phyloP scores from a whole-genome alignment of 2,797 vertebrate species.

The Sebastes steindachneri region DNA sequence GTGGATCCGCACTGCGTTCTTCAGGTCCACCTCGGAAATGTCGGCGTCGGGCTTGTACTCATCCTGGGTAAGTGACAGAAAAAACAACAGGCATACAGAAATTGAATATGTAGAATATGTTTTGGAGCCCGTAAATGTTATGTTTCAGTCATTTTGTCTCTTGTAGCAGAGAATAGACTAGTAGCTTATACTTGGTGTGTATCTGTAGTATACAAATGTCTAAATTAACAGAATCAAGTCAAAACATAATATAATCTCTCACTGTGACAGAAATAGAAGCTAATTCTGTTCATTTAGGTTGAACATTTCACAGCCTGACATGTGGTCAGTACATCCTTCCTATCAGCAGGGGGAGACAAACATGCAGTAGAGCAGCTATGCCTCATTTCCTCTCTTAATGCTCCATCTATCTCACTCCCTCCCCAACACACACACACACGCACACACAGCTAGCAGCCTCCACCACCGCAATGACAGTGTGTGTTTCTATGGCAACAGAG shows the following conservation, averaged over 20 bases:
- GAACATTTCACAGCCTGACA: background rate
- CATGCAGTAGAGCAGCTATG: background rate
- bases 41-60: constrained; percentile 96
- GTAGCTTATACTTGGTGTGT: background rate
- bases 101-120: background rate
- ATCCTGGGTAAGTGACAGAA: constrained; percentile 79
- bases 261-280: background rate
- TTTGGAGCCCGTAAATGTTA: background rate
- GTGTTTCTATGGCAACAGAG: constrained; percentile 77
- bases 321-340: constrained; percentile 2
- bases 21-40: constrained; percentile 95
- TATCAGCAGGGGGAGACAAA: constrained; percentile 77
- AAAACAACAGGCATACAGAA: background rate
- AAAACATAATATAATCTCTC: background rate
- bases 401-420: constrained; percentile 15
- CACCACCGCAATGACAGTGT: constrained; percentile 51
- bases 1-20: constrained; percentile 94
- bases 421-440: background rate
- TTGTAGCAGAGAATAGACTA: background rate
- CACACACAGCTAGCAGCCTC: constrained; percentile 50
- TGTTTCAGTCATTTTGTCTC: background rate
- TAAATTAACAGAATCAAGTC: background rate
- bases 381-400: constrained; percentile 26
- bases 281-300: background rate
- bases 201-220: background rate